phyloP scores from a whole-genome alignment of 2,113 vertebrate species.

The Datnioides undecimradiatus region DNA sequence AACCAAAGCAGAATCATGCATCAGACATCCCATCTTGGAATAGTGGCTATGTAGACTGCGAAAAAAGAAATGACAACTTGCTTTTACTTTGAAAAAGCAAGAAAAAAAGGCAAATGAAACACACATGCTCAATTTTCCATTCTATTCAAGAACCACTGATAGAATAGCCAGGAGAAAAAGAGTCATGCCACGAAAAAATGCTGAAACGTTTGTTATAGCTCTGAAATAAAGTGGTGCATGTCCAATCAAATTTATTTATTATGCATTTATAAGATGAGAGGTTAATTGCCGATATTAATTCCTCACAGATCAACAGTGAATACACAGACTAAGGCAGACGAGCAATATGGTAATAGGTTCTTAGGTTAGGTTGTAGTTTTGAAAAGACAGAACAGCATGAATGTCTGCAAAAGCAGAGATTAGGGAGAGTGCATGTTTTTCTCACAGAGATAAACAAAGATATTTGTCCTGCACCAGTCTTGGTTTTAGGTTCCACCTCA shows the following conservation, averaged over 20 bases:
- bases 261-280: constrained; percentile 14
- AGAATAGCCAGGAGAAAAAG: constrained; percentile 67
- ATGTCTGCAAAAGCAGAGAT: neutral
- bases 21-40: constrained; percentile 57
- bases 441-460: neutral
- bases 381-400: neutral
- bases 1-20: constrained; percentile 41
- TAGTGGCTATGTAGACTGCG: constrained; percentile 28
- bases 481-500: constrained; percentile 2
- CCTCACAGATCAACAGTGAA: neutral
- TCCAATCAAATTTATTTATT: constrained; percentile 37
- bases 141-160: constrained; percentile 26
- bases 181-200: constrained; percentile 65
- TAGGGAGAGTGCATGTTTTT: neutral
- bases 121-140: constrained; percentile 72
- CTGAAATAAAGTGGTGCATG: constrained; percentile 13
- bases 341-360: too few species aligned
- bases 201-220: constrained; percentile 39
- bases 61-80: constrained; percentile 57
- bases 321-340: neutral
- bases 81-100: constrained; percentile 39
- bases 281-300: constrained; percentile 28
- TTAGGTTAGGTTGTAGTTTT: neutral
- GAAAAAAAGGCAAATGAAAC: constrained; percentile 59
- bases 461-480: neutral